Evolutionary conservation across 2,113 vertebrate species (phyloP).

Genomic region (Pitta sordida): DNA sequence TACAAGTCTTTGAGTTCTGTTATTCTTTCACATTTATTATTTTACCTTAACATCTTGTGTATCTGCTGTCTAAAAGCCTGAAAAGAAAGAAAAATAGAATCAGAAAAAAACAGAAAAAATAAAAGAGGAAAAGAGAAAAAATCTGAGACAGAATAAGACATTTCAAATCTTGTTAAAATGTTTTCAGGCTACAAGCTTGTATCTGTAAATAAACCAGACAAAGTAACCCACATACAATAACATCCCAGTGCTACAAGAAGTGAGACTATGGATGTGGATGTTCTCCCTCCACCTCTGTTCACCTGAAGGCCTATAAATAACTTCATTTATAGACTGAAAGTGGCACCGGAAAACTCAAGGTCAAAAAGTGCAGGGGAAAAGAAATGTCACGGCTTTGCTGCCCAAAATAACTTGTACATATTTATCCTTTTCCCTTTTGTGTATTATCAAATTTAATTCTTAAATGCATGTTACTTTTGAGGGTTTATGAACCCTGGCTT

Average conservation of each 20-base stretch:
- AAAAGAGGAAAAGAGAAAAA: neutral
- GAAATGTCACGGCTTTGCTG: neutral
- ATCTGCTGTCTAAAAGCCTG: neutral
- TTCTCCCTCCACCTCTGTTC: neutral
- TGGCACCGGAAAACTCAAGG: neutral
- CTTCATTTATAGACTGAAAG: neutral
- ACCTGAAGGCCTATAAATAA: neutral
- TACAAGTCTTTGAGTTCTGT: constrained; percentile 3
- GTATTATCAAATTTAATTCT: neutral
- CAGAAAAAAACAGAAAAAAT: neutral
- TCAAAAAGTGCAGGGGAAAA: neutral
- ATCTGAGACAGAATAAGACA: neutral
- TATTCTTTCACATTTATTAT: constrained; percentile 1
- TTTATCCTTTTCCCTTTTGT: neutral
- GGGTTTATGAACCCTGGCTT: neutral
- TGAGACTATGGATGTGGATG: neutral
- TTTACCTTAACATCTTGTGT: constrained; percentile 10
- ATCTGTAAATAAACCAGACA: neutral
- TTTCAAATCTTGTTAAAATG: neutral
- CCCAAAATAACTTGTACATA: neutral
- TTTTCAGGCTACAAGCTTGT: neutral
- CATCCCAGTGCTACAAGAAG: neutral
- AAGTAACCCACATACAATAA: neutral
- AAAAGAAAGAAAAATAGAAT: neutral
- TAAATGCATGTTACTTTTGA: neutral